These are phyloP conservation scores for Pantelozetes paolii DNA, from an alignment of 2,888 invertebrate species.

Conservation along the genomic window DNA sequence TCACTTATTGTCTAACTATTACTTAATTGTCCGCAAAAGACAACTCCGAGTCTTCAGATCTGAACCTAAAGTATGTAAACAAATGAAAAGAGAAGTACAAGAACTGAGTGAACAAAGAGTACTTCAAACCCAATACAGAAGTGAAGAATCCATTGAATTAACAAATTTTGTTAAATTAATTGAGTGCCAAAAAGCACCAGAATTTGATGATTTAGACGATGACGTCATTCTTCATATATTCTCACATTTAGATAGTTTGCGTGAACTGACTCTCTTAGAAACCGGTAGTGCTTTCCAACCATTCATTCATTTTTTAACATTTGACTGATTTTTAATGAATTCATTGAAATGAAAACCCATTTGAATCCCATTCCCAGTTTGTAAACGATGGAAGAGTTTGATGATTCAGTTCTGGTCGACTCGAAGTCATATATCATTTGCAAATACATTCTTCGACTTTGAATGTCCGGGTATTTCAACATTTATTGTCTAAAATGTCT, in stretches of 20 bases:
- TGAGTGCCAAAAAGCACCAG: conserved; percentile 29
- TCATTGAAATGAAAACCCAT: too few species aligned
- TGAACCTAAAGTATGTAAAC: conserved; percentile 44
- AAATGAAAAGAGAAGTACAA: conserved; percentile 45
- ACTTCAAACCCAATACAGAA: conserved; percentile 5
- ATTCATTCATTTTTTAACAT: neutral
- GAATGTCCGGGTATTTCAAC: conserved; percentile 41
- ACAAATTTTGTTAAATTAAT: neutral
- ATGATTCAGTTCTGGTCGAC: conserved; percentile 44
- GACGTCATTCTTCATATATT: conserved; percentile 45
- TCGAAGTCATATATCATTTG: conserved; percentile 42
- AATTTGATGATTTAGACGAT: conserved; percentile 46
- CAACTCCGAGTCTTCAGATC: conserved; percentile 45
- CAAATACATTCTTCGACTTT: conserved; percentile 44
- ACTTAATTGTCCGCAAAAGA: neutral
- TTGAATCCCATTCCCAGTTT: conserved; percentile 43
- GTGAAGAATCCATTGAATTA: neutral
- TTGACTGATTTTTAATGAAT: neutral
- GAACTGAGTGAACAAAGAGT: conserved; percentile 35
- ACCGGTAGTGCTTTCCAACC: conserved; percentile 38
- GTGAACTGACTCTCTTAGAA: conserved; percentile 44
- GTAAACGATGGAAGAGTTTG: conserved; percentile 45
- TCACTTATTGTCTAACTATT: neutral
- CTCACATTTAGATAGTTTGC: conserved; percentile 41
- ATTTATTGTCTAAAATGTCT: neutral